Percentiles rank a stretch among this genome's conserved stretches.
These are phyloP conservation scores for Orgyia antiqua DNA, from an alignment of 2,888 invertebrate species.

Conservation along the genomic window DNA sequence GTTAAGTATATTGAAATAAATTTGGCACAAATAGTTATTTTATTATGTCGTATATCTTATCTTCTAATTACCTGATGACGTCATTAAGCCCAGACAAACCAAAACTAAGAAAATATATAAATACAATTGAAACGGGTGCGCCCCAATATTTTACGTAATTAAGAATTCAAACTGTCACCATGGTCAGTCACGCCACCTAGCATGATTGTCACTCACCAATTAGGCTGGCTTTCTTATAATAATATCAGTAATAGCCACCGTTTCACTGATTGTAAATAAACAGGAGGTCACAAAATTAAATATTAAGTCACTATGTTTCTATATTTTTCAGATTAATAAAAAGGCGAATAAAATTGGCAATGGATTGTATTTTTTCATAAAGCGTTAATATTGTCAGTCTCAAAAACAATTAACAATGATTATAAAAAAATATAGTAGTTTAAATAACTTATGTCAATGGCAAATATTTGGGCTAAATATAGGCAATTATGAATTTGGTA, in stretches of 20 bases:
- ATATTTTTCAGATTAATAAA: no score
- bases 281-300: conserved; percentile 18
- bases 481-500: no score
- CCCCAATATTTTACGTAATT: conserved; percentile 50
- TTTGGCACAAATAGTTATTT: no score
- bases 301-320: conserved; percentile 19
- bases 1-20: no score
- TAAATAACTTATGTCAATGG: no score
- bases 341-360: no score
- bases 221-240: conserved; percentile 43
- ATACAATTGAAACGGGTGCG: conserved; percentile 28
- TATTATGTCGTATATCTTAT: no score
- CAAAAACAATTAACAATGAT: no score
- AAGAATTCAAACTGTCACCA: conserved; percentile 55
- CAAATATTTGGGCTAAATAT: no score
- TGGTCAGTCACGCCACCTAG: conserved; percentile 45
- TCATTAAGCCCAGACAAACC: conserved; percentile 14
- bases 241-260: conserved; percentile 18
- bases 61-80: conserved; percentile 8
- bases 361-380: no score
- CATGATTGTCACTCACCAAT: conserved; percentile 49
- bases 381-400: no score
- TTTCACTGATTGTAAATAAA: conserved; percentile 17
- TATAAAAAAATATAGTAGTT: no score
- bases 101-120: conserved; percentile 23